A percentile compares a stretch with the other conserved stretches of the same genome.
Conservation (phyloP, 2,113 vertebrate species). For the Gorsachius goisagi region DNA sequence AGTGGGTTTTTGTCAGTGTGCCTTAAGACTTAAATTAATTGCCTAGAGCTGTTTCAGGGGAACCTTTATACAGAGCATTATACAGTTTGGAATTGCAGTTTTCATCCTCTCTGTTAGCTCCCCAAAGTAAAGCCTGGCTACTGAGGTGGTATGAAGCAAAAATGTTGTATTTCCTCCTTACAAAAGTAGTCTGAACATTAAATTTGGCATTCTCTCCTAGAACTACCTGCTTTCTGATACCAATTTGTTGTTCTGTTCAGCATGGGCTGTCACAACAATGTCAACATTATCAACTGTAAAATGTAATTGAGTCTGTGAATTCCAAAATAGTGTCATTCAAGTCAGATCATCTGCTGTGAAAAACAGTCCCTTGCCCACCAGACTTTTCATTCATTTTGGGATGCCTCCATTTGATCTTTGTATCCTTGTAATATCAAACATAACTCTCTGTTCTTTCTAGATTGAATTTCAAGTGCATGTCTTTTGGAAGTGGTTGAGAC, state of each 20-base stretch:
- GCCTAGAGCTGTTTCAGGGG: neutral
- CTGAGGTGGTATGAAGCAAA: neutral
- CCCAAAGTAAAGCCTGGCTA: fast-evolving
- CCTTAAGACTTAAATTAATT: neutral
- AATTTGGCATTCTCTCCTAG: neutral
- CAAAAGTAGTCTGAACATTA: neutral
- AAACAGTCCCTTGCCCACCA: neutral
- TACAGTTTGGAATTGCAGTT: neutral
- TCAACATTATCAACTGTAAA: conserved; percentile 15
- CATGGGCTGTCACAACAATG: conserved; percentile 25
- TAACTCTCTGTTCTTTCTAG: neutral
- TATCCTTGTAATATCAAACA: neutral
- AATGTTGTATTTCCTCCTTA: neutral
- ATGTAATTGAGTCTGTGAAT: neutral
- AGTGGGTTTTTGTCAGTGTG: neutral
- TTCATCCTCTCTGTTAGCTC: neutral
- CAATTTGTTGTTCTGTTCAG: conserved; percentile 21
- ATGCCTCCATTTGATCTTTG: neutral
- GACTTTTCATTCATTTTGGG: neutral
- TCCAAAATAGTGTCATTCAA: conserved; percentile 22
- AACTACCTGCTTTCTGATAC: conserved; percentile 5
- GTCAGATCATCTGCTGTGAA: neutral
- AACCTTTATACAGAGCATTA: neutral
- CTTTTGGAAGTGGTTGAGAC: neutral
- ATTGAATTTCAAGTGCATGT: neutral